Percentiles rank a stretch among this genome's conserved stretches.
These are phyloP conservation scores for Bradypodion ventrale DNA, from an alignment of 2,797 vertebrate species.

Conservation along the genomic window DNA sequence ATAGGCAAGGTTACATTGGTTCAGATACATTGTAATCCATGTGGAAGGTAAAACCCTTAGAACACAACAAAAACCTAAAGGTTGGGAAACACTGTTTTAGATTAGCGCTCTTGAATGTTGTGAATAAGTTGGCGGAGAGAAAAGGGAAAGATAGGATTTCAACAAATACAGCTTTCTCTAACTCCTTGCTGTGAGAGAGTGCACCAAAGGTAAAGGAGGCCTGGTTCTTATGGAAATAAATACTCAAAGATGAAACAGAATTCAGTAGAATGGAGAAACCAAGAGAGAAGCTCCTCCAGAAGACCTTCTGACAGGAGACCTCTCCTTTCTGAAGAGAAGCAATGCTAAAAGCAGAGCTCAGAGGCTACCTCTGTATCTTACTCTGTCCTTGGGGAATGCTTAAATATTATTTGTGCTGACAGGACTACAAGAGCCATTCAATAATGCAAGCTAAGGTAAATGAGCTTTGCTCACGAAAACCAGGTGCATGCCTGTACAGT, in stretches of 20 bases:
- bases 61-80: too few relatives aligned
- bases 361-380: conserved; percentile 37
- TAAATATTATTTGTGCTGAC: conserved; percentile 52
- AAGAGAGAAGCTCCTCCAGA: background rate
- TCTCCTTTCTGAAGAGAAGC: conserved; percentile 42
- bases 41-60: too few relatives aligned
- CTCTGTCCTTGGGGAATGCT: conserved; percentile 52
- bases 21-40: too few relatives aligned
- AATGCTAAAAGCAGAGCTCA: conserved; percentile 55
- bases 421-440: conserved; percentile 41
- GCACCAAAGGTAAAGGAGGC: background rate
- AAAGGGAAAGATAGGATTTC: background rate
- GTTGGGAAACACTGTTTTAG: too few relatives aligned
- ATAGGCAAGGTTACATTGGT: too few relatives aligned
- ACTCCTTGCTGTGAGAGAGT: background rate
- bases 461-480: conserved; percentile 7
- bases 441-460: conserved; percentile 44
- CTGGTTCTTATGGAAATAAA: background rate
- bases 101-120: conserved; percentile 11
- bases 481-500: conserved; percentile 1
- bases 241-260: background rate
- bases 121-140: background rate
- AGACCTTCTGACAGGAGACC: background rate
- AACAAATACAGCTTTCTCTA: background rate
- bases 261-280: too few relatives aligned